Base-by-base conservation (phyloP, 2,797 vertebrate species). In the Schizopygopsis malacanthus region DNA sequence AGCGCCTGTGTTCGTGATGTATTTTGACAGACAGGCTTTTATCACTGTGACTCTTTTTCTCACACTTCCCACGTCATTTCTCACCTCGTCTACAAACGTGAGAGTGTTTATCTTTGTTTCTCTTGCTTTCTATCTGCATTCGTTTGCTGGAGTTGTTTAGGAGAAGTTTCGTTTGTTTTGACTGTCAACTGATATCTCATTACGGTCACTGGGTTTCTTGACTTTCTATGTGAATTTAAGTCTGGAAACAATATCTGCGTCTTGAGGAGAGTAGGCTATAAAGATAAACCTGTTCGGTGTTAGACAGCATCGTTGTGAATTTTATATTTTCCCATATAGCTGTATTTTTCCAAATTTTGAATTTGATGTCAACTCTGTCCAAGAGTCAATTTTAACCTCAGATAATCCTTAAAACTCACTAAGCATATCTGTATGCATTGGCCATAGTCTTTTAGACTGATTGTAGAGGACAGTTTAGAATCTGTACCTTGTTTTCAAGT, bases 1-100 rank as follows among this genome's bases (percentile, higher is more conserved):
- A 6, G 12, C 8, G 20, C 54, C 54, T 65, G 43, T 77, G 70
- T 81, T 85, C 75, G 0, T 83, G 33, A 50, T 86, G 83, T 79
- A 72, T 89, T 79, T 86, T 85, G 86, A 84, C 81, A 81, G 65
- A 79, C 82, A 69, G 81, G 25, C 59, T 54, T 86, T 81, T 82
- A 82, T 84, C 86, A 16, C 72, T 33, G 13, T 50, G 67, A 59
- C 45, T 81, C 65, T 72, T 72, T 85, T 89, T 86, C 86, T 79
- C 80, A 85, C 84, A 61, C 83, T 50, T 84, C 79, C 78, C 83
- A 80, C 72, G 41, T 76, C 65, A 84, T 73, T 81, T 85, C 77
- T 88, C 77, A 76, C 47, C 70, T 39, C 83, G 65, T 82, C 73
- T 81, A 85, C 82, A 82, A 86, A 73, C 69, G 59, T 43, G 69